Conservation (phyloP, 2,888 invertebrate species). For the Vannuccia rotundouncinata region DNA sequence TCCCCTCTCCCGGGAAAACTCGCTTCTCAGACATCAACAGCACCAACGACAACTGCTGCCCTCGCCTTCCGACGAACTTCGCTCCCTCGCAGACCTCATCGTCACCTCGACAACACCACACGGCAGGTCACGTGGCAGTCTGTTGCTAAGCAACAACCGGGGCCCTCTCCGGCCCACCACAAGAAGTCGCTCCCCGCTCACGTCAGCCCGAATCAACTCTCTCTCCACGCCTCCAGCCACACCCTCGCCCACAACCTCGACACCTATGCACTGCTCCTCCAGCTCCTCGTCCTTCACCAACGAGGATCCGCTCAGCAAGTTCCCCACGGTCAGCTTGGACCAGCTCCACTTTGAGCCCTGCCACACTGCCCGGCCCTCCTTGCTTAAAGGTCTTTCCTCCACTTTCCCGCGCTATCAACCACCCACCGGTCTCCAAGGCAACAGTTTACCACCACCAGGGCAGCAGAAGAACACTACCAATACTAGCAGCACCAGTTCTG, state of each 20-base stretch:
- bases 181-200: neutral
- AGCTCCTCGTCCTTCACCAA: neutral
- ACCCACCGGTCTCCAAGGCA: neutral
- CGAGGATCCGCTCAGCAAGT: constrained; percentile 27
- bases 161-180: neutral
- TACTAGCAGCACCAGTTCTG: neutral
- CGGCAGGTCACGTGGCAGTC: neutral
- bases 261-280: too few relatives aligned
- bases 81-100: neutral
- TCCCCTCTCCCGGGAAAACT: neutral
- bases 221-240: neutral
- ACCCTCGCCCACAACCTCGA: neutral
- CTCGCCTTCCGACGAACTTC: neutral
- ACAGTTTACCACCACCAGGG: constrained; percentile 6
- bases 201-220: neutral
- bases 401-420: constrained; percentile 10
- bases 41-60: neutral
- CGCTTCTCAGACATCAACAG: neutral
- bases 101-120: neutral
- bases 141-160: neutral
- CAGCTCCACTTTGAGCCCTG: constrained; percentile 35
- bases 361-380: neutral
- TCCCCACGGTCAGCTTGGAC: constrained; percentile 28
- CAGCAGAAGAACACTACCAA: neutral
- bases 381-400: neutral